These are phyloP conservation scores for Chromobotia macracanthus DNA, from an alignment of 2,797 vertebrate species.

Conservation along the genomic window DNA sequence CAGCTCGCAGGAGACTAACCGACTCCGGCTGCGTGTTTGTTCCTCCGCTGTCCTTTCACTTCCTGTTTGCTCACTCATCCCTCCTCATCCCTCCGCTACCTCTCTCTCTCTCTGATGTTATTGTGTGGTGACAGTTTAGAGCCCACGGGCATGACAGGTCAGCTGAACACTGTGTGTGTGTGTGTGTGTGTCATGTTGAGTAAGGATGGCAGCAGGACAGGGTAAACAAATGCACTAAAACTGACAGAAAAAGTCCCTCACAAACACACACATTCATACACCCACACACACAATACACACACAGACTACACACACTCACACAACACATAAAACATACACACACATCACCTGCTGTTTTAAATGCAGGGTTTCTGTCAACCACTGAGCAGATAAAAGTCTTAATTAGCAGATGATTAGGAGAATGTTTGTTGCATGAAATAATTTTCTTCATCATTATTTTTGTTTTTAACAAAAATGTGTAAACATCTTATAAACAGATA, in stretches of 20 bases:
- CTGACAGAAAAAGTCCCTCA: slow-evolving; percentile 11
- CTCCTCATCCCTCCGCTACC: neutral
- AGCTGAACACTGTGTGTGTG: slow-evolving; percentile 21
- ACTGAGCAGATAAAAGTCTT: slow-evolving; percentile 19
- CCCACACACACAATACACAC: too few relatives aligned
- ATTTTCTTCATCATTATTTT: neutral
- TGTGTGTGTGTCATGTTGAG: slow-evolving; percentile 6
- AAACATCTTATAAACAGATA: neutral
- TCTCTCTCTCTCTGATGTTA: slow-evolving; percentile 32
- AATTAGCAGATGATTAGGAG: neutral
- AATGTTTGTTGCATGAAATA: too few relatives aligned
- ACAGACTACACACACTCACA: too few relatives aligned
- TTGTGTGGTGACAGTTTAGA: slow-evolving; percentile 39
- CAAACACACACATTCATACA: slow-evolving; percentile 1
- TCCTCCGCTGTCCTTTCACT: slow-evolving; percentile 23
- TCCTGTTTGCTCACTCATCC: slow-evolving; percentile 42
- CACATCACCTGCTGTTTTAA: neutral
- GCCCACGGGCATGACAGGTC: slow-evolving; percentile 42
- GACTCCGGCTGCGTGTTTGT: slow-evolving; percentile 50
- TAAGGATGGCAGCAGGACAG: slow-evolving; percentile 25
- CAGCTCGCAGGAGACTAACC: slow-evolving; percentile 44
- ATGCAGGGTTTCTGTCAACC: neutral
- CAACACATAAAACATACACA: too few relatives aligned
- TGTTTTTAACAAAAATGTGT: neutral
- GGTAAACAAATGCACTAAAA: slow-evolving; percentile 23